Evolutionary conservation across 2,888 invertebrate species (phyloP).

Genomic region (Drosophila siamana): DNA sequence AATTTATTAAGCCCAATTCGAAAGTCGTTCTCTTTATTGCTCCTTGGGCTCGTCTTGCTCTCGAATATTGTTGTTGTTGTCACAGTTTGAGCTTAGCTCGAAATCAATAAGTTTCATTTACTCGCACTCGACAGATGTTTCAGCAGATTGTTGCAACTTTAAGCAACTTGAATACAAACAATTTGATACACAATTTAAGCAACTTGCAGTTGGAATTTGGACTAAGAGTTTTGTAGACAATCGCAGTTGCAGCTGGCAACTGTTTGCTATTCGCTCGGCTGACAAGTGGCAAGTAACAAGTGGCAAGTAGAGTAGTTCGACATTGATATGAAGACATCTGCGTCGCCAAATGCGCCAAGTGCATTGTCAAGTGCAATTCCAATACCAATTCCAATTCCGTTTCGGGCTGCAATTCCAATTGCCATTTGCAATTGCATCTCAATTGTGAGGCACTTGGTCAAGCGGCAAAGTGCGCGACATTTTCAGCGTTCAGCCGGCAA

Average conservation of each 20-base stretch:
- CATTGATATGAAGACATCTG: constrained; percentile 24
- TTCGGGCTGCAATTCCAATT: constrained; percentile 40
- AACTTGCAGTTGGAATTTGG: no score
- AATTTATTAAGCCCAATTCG: constrained; percentile 75
- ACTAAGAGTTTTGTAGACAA: no score
- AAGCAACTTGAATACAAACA: no score
- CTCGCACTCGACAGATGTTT: background rate
- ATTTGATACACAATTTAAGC: no score
- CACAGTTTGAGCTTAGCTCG: constrained; percentile 29
- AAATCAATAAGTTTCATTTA: constrained; percentile 45
- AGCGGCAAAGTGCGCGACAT: constrained; percentile 33
- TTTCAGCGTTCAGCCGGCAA: constrained; percentile 50
- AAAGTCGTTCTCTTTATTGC: constrained; percentile 49
- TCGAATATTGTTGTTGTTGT: constrained; percentile 23
- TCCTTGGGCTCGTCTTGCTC: constrained; percentile 4
- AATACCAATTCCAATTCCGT: constrained; percentile 21
- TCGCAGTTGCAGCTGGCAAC: background rate
- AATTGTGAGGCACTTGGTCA: constrained; percentile 45
- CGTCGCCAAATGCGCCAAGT: constrained; percentile 6
- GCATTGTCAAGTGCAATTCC: constrained; percentile 19
- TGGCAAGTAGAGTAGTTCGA: constrained; percentile 14
- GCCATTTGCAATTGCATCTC: constrained; percentile 38
- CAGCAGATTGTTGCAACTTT: no score
- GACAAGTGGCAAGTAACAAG: constrained; percentile 4
- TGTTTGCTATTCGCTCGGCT: background rate